Base-by-base conservation (phyloP, 2,888 invertebrate genomes). In the Ormyrus rosae region DNA sequence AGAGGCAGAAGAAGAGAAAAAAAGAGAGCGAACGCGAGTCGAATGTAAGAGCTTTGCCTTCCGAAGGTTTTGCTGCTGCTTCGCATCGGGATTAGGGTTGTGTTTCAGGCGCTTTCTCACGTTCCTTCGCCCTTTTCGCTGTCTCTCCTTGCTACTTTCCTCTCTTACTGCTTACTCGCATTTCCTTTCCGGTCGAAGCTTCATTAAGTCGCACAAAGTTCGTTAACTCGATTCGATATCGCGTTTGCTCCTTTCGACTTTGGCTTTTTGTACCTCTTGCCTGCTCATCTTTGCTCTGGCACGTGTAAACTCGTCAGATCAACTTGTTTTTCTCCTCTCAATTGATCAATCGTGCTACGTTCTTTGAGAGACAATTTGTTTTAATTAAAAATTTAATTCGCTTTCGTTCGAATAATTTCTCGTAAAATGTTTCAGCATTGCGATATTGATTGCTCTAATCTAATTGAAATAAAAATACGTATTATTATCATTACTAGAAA, bases 51-150 rank as follows among this genome's bases (percentile, higher is more conserved):
- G 65, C 72, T 8, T 5, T 8, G 60, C 81, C 83, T 82, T 83
- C 68, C 79, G 83, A 78, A 83, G 83, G 72, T 73, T 80, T 78
- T 71, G 60, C 63, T 19, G 19, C 19, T 9, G 69, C 76, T 77
- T 65, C 19, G 53, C 53, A 80, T 78, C 81, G 74, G 78, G 83
- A 84, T 84, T 83, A 83, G 85, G 85, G 83, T 85, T 83, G 82
- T 83, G 84, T 85, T 85, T 85, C 84, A 69, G 13, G 70, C 80
- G 81, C 83, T 87, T 88, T 88, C 88, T 88, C 88, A 89, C 88
- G 88, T 88, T 86, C 88, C 81, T 83, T 82, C 71, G 65, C 77
- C 74, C 82, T 77, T 81, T 77, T 67, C 46, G 53, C 65, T 51
- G 48, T 70, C 56, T 81, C 82, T 82, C 83, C 71, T n/a, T 13